Percentiles rank a stretch among this genome's conserved stretches.
phyloP scores from a whole-genome alignment of 2,888 invertebrate species.

The Cepaea hortensis region DNA sequence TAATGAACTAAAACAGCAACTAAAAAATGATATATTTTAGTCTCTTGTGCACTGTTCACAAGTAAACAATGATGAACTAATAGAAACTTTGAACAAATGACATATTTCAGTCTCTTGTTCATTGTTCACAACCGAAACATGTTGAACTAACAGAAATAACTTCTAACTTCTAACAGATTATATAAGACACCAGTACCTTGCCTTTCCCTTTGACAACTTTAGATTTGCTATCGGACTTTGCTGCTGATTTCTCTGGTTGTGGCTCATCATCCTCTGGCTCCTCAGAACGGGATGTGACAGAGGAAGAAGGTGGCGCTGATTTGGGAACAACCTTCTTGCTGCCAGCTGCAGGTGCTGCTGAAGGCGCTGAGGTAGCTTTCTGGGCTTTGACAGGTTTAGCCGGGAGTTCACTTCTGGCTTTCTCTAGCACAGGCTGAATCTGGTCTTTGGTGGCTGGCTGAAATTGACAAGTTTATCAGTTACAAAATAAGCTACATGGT shows the following conservation, averaged over 20 bases:
- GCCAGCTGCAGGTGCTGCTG: conserved; percentile 53
- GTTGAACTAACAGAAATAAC: no score
- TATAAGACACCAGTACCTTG: conserved; percentile 29
- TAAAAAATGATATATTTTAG: no score
- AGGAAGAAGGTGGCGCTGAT: conserved; percentile 46
- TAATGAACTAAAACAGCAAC: no score
- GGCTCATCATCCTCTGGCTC: conserved; percentile 41
- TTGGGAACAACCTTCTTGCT: conserved; percentile 48
- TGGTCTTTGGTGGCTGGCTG: conserved; percentile 78
- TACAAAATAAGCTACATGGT: neutral
- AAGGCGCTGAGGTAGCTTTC: conserved; percentile 58
- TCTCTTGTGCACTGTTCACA: no score
- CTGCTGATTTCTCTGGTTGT: conserved; percentile 53
- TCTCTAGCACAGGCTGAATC: conserved; percentile 88
- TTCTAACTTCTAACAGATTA: neutral
- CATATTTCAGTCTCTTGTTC: no score
- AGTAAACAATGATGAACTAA: no score
- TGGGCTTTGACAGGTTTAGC: conserved; percentile 79
- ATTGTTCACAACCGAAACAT: no score
- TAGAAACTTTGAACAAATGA: no score
- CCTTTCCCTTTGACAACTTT: conserved; percentile 50
- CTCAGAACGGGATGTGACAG: conserved; percentile 25
- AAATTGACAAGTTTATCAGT: conserved; percentile 8
- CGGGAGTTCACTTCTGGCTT: conserved; percentile 89
- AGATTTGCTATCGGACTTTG: conserved; percentile 55